Conservation (phyloP, 2,888 invertebrate genomes). For the Schizaphis graminum region DNA sequence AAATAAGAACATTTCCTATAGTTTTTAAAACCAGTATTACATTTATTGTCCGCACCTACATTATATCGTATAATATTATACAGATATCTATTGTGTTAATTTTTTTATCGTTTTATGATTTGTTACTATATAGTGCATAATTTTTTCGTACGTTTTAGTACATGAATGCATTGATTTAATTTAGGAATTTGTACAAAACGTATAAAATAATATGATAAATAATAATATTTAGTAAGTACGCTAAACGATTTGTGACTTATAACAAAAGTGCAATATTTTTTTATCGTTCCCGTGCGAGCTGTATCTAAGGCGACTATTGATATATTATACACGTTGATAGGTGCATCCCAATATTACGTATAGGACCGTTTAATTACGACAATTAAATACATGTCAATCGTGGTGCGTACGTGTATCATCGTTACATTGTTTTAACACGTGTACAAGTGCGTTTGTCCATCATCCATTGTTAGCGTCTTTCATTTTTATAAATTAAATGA, state of each 20-base stretch:
- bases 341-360: neutral
- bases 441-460: slow-evolving; percentile 1
- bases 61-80: neutral
- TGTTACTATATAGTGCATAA: neutral
- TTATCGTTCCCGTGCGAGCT: neutral
- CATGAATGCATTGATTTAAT: neutral
- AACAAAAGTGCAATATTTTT: neutral
- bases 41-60: neutral
- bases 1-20: neutral
- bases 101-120: neutral
- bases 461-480: slow-evolving; percentile 19
- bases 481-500: slow-evolving; percentile 55
- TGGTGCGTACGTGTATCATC: neutral
- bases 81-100: neutral
- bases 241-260: neutral
- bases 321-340: neutral
- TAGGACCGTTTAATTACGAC: neutral
- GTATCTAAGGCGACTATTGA: neutral
- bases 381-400: slow-evolving; percentile 1
- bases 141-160: neutral
- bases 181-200: neutral
- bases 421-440: slow-evolving; percentile 23
- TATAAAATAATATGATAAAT: neutral
- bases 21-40: neutral
- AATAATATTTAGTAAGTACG: neutral